phyloP scores from a whole-genome alignment of 2,797 vertebrate genomes.

The Acanthornis magna region DNA sequence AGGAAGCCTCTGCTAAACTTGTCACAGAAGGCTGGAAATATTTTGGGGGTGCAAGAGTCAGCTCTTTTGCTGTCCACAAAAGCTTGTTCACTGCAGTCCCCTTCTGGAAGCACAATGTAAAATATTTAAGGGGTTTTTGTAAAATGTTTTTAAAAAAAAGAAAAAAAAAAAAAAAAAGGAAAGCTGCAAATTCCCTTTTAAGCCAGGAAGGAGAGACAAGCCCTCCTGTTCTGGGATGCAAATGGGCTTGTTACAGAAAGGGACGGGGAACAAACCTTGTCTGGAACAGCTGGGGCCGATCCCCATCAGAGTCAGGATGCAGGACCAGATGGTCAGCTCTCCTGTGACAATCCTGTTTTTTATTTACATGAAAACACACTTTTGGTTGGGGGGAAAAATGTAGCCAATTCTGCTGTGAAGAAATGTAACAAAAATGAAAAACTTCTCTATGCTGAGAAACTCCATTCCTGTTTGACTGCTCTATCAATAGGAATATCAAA shows the following conservation, averaged over 20 bases:
- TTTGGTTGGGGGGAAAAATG: fast-evolving
- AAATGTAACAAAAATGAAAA: not conserved
- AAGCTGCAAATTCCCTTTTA: not conserved
- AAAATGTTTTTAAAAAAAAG: too few species aligned
- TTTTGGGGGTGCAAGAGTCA: not conserved
- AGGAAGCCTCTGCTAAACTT: not conserved
- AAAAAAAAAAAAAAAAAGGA: not conserved
- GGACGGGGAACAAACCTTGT: not conserved
- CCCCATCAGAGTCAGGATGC: not conserved
- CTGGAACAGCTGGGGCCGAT: not conserved
- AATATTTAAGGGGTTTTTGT: not conserved
- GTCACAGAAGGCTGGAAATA: not conserved
- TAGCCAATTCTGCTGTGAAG: not conserved
- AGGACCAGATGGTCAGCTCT: not conserved
- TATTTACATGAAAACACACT: not conserved
- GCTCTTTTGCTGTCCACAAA: not conserved
- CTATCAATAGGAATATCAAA: not conserved
- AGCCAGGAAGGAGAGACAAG: not conserved
- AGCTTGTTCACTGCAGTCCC: not conserved
- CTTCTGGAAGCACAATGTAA: not conserved
- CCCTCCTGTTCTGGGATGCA: not conserved
- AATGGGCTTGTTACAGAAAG: not conserved
- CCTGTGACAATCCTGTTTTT: not conserved
- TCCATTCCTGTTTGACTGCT: not conserved
- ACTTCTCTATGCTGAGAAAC: not conserved